A percentile compares a stretch with the other conserved stretches of the same genome.
These are phyloP conservation scores for Plutella xylostella DNA, from an alignment of 2,888 invertebrate genomes.

Conservation along the genomic window DNA sequence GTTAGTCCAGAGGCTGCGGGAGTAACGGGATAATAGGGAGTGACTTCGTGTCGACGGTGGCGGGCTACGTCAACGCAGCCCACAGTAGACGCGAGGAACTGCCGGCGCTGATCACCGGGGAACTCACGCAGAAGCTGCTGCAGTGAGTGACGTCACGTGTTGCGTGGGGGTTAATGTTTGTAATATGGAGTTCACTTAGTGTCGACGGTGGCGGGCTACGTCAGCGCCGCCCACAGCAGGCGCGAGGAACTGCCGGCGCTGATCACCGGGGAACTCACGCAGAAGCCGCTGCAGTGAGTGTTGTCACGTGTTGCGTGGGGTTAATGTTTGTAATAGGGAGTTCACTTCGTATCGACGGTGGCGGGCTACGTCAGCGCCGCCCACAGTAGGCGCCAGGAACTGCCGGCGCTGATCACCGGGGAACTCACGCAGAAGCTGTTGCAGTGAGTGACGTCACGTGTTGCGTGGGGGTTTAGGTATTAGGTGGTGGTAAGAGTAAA, in stretches of 20 bases:
- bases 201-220: slow-evolving; percentile 82
- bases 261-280: slow-evolving; percentile 71
- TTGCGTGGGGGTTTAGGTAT: too few relatives aligned
- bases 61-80: slow-evolving; percentile 83
- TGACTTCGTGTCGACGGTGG: slow-evolving; percentile 73
- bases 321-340: too few relatives aligned
- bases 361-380: slow-evolving; percentile 86
- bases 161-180: too few relatives aligned
- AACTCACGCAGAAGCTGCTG: slow-evolving; percentile 1
- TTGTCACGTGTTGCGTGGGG: slow-evolving; percentile 72
- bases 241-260: slow-evolving; percentile 53
- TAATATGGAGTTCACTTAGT: too few relatives aligned
- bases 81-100: slow-evolving; percentile 71
- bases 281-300: slow-evolving; percentile 89
- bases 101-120: slow-evolving; percentile 42
- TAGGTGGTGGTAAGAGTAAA: too few relatives aligned
- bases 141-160: slow-evolving; percentile 15
- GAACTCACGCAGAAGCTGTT: slow-evolving; percentile 2
- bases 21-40: slow-evolving; percentile 72
- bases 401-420: slow-evolving; percentile 48
- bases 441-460: slow-evolving; percentile 15
- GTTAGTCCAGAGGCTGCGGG: slow-evolving; percentile 83
- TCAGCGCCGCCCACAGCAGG: slow-evolving; percentile 78
- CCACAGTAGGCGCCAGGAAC: slow-evolving; percentile 69
- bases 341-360: slow-evolving; percentile 71